Percentiles rank a stretch among this genome's conserved stretches.
Conservation (phyloP, 1,140 invertebrate species). For the Pectinophora gossypiella region DNA sequence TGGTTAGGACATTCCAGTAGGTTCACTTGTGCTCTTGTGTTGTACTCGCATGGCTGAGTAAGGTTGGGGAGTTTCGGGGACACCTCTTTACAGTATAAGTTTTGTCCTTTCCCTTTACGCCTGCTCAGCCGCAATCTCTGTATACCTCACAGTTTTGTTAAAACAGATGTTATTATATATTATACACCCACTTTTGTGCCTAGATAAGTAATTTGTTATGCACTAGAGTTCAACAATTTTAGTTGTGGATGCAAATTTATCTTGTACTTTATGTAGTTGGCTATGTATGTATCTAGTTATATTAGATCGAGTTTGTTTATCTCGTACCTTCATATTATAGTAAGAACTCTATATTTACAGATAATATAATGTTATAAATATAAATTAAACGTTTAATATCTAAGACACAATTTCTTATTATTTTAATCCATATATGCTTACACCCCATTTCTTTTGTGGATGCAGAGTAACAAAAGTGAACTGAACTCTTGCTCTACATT, state of each 20-base stretch:
- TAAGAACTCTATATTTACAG: conserved; percentile 74
- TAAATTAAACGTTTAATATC: conserved; percentile 72
- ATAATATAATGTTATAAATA: conserved; percentile 75
- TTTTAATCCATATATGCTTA: neutral
- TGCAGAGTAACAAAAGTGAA: no score
- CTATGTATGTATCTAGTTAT: conserved; percentile 54
- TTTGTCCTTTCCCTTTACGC: no score
- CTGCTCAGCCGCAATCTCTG: conserved; percentile 4
- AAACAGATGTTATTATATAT: conserved; percentile 62
- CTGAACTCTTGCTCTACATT: no score
- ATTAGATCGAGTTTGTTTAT: conserved; percentile 65
- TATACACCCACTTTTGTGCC: conserved; percentile 65
- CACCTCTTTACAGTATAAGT: neutral
- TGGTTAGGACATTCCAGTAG: conserved; percentile 71
- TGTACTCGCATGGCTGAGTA: conserved; percentile 4
- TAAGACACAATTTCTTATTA: conserved; percentile 12
- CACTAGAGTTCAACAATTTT: conserved; percentile 44
- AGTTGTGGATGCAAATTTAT: conserved; percentile 50
- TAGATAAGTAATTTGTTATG: conserved; percentile 55
- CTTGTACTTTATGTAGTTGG: conserved; percentile 52
- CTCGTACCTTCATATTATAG: conserved; percentile 62
- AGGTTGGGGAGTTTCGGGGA: neutral
- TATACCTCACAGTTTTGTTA: conserved; percentile 67
- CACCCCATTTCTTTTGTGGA: no score
- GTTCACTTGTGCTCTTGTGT: conserved; percentile 44